Conservation (phyloP, 1,140 invertebrate species). For the Orussus abietinus region DNA sequence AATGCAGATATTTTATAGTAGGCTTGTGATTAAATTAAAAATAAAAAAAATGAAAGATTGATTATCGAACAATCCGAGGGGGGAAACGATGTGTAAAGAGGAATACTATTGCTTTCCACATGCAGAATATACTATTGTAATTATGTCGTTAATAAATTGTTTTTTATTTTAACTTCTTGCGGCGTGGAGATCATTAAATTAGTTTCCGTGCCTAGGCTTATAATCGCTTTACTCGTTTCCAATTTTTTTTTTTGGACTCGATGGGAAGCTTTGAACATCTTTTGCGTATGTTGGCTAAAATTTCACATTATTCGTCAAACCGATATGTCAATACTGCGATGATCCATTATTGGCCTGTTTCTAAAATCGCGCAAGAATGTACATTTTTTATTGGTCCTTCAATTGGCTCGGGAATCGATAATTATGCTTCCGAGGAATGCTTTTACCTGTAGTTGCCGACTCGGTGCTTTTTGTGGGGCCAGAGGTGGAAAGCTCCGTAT, state of each 20-base stretch:
- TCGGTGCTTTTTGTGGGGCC: slow-evolving; percentile 41
- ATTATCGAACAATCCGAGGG: slow-evolving; percentile 31
- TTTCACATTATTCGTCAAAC: slow-evolving; percentile 76
- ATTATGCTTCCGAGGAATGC: slow-evolving; percentile 21
- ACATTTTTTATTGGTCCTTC: no score
- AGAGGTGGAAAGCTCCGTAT: slow-evolving; percentile 82
- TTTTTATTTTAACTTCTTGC: slow-evolving; percentile 40
- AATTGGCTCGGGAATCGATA: slow-evolving; percentile 60
- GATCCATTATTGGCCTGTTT: no score
- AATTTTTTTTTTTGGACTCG: slow-evolving; percentile 60
- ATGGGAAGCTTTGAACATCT: slow-evolving; percentile 69
- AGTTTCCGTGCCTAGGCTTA: no score
- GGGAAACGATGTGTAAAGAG: slow-evolving; percentile 36
- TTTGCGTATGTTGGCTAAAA: no score
- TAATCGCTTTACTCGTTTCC: slow-evolving; percentile 11
- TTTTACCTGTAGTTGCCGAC: slow-evolving; percentile 21
- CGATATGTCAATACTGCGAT: slow-evolving; percentile 60
- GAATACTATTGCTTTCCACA: slow-evolving; percentile 42
- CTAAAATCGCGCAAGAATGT: no score
- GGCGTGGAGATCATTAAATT: slow-evolving; percentile 12
- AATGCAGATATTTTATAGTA: slow-evolving; percentile 37
- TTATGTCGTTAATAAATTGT: slow-evolving; percentile 52
- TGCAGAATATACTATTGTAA: slow-evolving; percentile 46
- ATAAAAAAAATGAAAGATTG: no score
- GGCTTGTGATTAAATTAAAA: slow-evolving; percentile 36